A percentile compares a stretch with the other conserved stretches of the same genome.
Evolutionary conservation across 2,113 vertebrate species (phyloP).

Genomic region (Aptenodytes patagonicus): DNA sequence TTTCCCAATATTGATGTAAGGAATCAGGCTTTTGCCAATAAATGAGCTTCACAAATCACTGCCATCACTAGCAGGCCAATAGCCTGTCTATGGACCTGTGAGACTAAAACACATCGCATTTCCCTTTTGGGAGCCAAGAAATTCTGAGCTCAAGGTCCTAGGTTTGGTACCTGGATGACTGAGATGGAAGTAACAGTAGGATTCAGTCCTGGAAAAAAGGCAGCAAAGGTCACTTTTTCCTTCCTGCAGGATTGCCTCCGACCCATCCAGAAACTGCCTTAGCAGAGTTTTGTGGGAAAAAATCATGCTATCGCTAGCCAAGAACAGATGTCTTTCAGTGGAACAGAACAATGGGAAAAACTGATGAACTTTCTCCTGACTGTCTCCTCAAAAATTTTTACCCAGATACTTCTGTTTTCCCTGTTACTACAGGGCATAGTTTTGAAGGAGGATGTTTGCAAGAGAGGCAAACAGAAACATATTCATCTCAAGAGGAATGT

Average conservation of each 20-base stretch:
- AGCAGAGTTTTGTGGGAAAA: neutral
- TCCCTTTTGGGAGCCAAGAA: neutral
- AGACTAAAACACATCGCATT: neutral
- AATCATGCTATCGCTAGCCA: neutral
- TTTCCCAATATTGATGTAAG: neutral
- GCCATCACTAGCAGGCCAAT: neutral
- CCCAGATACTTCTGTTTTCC: neutral
- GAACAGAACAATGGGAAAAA: neutral
- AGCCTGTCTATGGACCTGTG: neutral
- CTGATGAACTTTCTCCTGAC: neutral
- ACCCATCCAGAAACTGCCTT: neutral
- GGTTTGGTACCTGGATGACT: neutral
- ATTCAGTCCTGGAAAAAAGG: neutral
- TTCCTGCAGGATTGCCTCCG: neutral
- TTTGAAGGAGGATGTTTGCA: neutral
- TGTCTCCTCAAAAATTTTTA: neutral
- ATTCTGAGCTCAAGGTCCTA: neutral
- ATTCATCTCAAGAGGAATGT: neutral
- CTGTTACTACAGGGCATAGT: neutral
- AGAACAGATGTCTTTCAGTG: neutral
- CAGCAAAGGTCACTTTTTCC: neutral
- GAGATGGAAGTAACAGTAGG: neutral
- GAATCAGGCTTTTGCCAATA: neutral
- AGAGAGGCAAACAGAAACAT: neutral
- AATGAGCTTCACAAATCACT: neutral